Percentiles rank a stretch among this genome's conserved stretches.
phyloP scores from a whole-genome alignment of 2,888 invertebrate genomes.

The Diabrotica balteata region DNA sequence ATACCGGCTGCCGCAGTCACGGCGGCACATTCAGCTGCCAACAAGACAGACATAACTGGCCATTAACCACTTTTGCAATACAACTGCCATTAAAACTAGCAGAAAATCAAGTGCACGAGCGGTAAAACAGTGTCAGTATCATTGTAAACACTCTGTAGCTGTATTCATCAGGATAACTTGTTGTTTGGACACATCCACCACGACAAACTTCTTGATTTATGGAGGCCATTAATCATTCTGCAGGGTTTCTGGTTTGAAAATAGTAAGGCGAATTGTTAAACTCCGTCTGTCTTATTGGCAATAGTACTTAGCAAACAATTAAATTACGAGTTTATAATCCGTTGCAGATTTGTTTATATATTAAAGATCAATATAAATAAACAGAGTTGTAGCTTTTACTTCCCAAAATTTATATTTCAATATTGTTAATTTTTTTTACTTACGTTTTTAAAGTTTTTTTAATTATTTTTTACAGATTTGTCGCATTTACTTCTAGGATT shows the following conservation, averaged over 20 bases:
- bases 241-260: not conserved
- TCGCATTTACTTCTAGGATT: too few species aligned
- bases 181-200: constrained; percentile 31
- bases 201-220: constrained; percentile 29
- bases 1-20: not conserved
- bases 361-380: too few species aligned
- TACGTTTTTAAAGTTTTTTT: too few species aligned
- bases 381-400: too few species aligned
- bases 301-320: too few species aligned
- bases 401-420: too few species aligned
- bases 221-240: constrained; percentile 23
- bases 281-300: too few species aligned
- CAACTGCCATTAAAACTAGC: not conserved
- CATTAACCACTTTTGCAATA: not conserved
- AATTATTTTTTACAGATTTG: too few species aligned
- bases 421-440: too few species aligned
- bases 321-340: too few species aligned
- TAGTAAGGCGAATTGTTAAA: not conserved
- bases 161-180: constrained; percentile 32
- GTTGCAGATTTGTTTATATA: too few species aligned
- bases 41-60: not conserved
- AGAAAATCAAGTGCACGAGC: not conserved
- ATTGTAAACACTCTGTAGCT: constrained; percentile 30
- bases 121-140: not conserved
- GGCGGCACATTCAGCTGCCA: not conserved